Evolutionary conservation across 2,797 vertebrate genomes (phyloP).

Genomic region (Picus viridis): DNA sequence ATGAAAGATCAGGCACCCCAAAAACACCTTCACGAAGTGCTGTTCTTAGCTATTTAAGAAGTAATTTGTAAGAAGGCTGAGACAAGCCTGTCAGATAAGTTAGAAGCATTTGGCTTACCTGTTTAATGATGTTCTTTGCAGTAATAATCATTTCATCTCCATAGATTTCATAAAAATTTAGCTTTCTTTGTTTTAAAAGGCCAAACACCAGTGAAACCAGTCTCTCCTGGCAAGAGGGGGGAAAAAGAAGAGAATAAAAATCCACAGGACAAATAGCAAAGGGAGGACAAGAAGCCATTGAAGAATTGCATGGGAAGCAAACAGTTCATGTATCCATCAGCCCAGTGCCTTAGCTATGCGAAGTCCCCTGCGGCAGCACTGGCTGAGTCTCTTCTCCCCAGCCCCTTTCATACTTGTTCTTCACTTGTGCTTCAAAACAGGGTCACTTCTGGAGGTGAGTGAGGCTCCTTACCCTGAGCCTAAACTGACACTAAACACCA

Average conservation of each 20-base stretch:
- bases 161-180: conserved; percentile 97
- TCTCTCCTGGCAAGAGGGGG: conserved; percentile 84
- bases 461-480: neutral
- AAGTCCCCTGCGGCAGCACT: neutral
- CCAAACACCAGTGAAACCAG: conserved; percentile 94
- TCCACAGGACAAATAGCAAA: neutral
- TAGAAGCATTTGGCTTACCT: conserved; percentile 80
- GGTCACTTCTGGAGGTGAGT: neutral
- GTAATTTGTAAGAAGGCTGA: neutral
- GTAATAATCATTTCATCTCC: conserved; percentile 91
- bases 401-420: neutral
- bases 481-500: neutral
- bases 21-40: neutral
- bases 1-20: neutral
- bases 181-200: conserved; percentile 92
- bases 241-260: neutral
- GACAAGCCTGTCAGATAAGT: neutral
- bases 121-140: conserved; percentile 90
- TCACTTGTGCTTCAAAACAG: neutral
- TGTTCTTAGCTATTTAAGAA: neutral
- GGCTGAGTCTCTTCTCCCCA: neutral
- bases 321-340: neutral
- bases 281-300: neutral
- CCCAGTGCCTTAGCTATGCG: neutral
- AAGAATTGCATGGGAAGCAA: neutral